Percentiles rank a stretch among this genome's conserved stretches.
These are phyloP conservation scores for Vulpes lagopus DNA, from an alignment of 2,113 vertebrate genomes.

Conservation along the genomic window DNA sequence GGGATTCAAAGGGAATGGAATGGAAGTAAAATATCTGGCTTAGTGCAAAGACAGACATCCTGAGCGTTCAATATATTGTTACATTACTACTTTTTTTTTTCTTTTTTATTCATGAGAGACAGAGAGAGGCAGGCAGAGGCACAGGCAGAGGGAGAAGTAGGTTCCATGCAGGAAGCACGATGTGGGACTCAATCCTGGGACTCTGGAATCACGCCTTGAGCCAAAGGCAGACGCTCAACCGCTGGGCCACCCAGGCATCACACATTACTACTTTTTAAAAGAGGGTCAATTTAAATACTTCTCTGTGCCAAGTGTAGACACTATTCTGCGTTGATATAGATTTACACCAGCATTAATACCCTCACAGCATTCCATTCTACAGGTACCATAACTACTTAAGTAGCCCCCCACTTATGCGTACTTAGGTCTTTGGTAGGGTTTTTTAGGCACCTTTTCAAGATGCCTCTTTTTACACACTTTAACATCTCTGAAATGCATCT, in stretches of 20 bases:
- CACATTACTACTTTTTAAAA: not conserved
- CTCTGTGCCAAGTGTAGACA: not conserved
- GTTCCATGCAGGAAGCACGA: too few relatives aligned
- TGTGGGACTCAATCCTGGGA: too few relatives aligned
- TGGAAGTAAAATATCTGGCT: not conserved
- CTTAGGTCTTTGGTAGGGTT: not conserved
- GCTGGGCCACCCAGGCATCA: too few relatives aligned
- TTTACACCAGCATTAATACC: not conserved
- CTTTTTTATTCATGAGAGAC: too few relatives aligned
- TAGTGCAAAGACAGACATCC: not conserved
- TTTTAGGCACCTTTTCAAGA: not conserved
- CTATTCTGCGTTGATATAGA: not conserved
- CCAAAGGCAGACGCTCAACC: too few relatives aligned
- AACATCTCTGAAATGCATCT: not conserved
- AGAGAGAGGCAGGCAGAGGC: too few relatives aligned
- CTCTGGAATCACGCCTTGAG: too few relatives aligned
- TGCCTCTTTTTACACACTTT: not conserved
- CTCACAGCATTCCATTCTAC: not conserved
- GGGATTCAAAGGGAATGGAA: not conserved
- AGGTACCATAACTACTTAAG: not conserved
- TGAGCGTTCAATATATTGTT: not conserved
- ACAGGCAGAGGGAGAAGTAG: too few relatives aligned
- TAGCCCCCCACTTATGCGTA: not conserved
- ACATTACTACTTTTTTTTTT: not conserved
- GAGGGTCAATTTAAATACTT: not conserved